These are phyloP conservation scores for Phalacrocorax carbo DNA, from an alignment of 2,113 vertebrate species.

Conservation along the genomic window DNA sequence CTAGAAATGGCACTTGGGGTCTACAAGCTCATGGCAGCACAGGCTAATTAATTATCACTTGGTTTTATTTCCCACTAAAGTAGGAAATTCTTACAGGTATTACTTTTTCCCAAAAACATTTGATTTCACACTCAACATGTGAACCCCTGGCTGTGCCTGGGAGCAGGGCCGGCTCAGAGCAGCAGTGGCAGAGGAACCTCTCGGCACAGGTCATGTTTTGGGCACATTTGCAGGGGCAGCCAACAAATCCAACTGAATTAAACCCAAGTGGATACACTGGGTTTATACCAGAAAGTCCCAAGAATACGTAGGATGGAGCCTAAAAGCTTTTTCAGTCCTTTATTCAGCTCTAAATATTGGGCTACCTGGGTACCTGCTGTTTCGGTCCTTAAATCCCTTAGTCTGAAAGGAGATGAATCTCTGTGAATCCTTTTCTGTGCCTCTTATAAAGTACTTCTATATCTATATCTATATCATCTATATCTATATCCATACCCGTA, in stretches of 20 bases:
- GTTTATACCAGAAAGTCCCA: neutral
- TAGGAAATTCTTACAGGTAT: neutral
- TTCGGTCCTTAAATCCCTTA: neutral
- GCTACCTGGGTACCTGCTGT: fast-evolving
- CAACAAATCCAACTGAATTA: neutral
- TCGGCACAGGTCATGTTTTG: neutral
- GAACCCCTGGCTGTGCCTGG: neutral
- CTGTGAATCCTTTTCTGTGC: neutral
- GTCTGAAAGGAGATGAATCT: neutral
- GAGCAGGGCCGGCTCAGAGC: neutral
- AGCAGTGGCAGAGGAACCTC: neutral
- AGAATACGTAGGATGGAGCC: too few relatives aligned
- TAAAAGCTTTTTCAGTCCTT: neutral
- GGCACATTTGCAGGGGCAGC: neutral
- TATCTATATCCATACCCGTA: neutral
- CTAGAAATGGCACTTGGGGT: neutral
- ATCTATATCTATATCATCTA: neutral
- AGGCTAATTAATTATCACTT: neutral
- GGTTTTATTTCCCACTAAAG: neutral
- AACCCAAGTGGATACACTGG: neutral
- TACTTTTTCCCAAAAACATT: fast-evolving
- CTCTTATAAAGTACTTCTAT: neutral
- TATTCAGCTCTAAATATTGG: neutral
- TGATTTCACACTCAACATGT: neutral
- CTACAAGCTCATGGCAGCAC: neutral